Evolutionary conservation across 2,888 invertebrate species (phyloP).

Genomic region (Petrolisthes cinctipes): DNA sequence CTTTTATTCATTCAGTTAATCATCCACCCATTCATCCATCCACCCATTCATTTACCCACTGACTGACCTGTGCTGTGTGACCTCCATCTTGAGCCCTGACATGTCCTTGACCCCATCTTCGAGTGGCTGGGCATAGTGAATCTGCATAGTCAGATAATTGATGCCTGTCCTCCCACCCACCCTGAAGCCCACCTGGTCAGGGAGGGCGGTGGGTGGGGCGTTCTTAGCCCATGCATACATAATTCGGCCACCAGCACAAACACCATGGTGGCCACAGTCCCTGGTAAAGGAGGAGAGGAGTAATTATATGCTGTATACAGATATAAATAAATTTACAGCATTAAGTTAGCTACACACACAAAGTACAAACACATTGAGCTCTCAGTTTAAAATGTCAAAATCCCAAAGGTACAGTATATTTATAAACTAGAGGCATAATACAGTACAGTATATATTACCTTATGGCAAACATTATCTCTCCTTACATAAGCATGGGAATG

Average conservation of each 20-base stretch:
- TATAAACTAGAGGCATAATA: too few species aligned
- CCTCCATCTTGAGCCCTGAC: conserved; percentile 62
- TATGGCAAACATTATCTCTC: neutral
- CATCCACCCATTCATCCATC: neutral
- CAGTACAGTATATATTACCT: too few species aligned
- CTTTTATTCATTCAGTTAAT: neutral
- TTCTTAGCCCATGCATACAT: conserved; percentile 77
- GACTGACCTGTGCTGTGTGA: conserved; percentile 48
- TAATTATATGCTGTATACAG: too few species aligned
- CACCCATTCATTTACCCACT: neutral
- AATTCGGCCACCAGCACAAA: conserved; percentile 71
- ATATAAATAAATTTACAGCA: too few species aligned
- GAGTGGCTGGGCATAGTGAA: conserved; percentile 72
- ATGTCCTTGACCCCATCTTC: conserved; percentile 62
- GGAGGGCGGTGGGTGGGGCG: conserved; percentile 73
- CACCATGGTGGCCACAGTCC: conserved; percentile 72
- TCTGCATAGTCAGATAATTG: conserved; percentile 74
- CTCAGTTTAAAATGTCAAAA: too few species aligned
- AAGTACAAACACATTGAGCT: too few species aligned
- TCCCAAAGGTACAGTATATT: too few species aligned
- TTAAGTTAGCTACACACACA: too few species aligned
- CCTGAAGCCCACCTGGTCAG: conserved; percentile 74
- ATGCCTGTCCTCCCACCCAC: conserved; percentile 73
- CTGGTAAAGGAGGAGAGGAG: conserved; percentile 68
- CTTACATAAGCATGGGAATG: neutral